phyloP scores from a whole-genome alignment of 1,140 invertebrate species.

The Macrobrachium nipponense region DNA sequence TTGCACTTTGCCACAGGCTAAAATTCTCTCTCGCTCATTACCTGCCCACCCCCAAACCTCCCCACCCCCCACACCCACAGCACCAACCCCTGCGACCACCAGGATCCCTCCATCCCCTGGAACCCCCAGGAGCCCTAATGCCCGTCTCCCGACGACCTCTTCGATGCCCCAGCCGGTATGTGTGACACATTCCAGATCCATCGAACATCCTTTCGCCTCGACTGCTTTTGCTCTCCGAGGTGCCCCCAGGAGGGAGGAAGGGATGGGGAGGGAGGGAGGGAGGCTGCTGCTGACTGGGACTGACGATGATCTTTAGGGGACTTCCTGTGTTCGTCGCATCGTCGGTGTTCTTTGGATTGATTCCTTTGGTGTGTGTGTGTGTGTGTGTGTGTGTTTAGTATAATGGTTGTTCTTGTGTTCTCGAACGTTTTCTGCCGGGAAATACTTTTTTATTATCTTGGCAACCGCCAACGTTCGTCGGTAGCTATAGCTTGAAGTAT shows the following conservation, averaged over 20 bases:
- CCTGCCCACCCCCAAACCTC: background rate
- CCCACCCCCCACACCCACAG: too few species aligned
- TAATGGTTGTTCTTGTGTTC: too few species aligned
- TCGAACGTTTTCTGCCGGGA: too few species aligned
- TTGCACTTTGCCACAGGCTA: background rate
- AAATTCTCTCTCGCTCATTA: background rate
- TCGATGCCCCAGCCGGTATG: background rate
- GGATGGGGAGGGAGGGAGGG: background rate
- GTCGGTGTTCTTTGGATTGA: too few species aligned
- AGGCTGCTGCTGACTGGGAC: too few species aligned
- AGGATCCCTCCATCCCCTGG: background rate
- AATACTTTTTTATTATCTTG: too few species aligned
- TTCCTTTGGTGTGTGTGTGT: too few species aligned
- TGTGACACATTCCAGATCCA: background rate
- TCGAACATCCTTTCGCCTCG: background rate
- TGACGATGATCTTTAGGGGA: background rate
- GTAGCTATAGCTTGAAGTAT: too few species aligned
- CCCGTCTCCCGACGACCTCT: background rate
- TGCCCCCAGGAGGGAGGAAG: background rate
- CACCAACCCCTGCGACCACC: too few species aligned
- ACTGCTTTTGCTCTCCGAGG: background rate
- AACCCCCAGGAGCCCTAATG: background rate
- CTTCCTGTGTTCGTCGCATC: too few species aligned
- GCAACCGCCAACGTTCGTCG: too few species aligned
- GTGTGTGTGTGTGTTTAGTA: too few species aligned